These are phyloP conservation scores for Chalcosyrphus nemorum DNA, from an alignment of 2,888 invertebrate genomes.

Conservation along the genomic window DNA sequence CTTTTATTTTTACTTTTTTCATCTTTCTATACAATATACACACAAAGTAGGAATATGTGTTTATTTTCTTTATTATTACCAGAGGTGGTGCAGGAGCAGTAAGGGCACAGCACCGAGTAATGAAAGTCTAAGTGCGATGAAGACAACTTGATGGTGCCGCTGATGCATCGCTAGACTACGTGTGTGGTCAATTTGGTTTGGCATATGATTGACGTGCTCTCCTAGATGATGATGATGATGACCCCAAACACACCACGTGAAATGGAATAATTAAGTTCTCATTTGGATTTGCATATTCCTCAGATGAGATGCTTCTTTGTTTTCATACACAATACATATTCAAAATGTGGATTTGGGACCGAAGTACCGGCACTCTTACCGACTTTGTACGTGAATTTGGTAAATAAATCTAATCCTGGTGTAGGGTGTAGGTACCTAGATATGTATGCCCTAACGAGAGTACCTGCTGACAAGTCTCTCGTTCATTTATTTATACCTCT, in stretches of 20 bases:
- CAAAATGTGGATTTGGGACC: neutral
- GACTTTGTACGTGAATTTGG: constrained; percentile 11
- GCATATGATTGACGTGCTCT: constrained; percentile 55
- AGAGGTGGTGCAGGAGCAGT: no score
- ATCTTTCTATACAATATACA: no score
- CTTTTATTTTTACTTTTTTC: constrained; percentile 33
- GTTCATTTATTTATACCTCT: constrained; percentile 49
- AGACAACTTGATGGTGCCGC: constrained; percentile 11
- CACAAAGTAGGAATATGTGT: no score
- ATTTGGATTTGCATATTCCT: constrained; percentile 2
- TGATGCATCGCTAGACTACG: neutral
- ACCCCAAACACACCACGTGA: constrained; percentile 36
- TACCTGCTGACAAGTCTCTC: constrained; percentile 36
- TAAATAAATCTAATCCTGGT: no score
- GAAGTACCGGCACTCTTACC: neutral
- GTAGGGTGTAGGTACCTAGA: no score
- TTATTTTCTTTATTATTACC: no score
- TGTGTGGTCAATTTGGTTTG: constrained; percentile 61
- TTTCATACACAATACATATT: neutral
- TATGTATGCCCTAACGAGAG: neutral
- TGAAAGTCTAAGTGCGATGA: constrained; percentile 53
- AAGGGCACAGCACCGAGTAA: constrained; percentile 34
- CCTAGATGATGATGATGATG: constrained; percentile 46
- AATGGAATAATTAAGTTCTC: constrained; percentile 37
- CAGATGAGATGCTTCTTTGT: neutral